Percentiles rank a stretch among this genome's conserved stretches.
These are phyloP conservation scores for Butastur rufipennis DNA, from an alignment of 2,113 vertebrate genomes.

Conservation along the genomic window DNA sequence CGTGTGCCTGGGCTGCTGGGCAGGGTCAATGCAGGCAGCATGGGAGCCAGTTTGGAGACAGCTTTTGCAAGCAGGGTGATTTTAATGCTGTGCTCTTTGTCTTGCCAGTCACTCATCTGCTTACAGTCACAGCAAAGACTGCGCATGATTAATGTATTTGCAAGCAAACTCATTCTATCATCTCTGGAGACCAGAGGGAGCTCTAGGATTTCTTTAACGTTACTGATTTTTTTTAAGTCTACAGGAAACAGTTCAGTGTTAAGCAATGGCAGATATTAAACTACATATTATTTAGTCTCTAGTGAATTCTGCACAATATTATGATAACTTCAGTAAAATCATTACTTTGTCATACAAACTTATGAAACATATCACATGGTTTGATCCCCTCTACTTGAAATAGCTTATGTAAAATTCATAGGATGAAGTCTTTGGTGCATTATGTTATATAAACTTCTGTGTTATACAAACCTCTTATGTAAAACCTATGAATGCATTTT, in stretches of 20 bases:
- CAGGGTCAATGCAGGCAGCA: background rate
- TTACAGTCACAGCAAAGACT: background rate
- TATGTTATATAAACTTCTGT: background rate
- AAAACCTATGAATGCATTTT: background rate
- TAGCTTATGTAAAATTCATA: background rate
- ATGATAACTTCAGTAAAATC: background rate
- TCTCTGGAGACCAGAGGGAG: background rate
- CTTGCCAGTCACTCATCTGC: background rate
- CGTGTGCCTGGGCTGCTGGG: rapidly evolving
- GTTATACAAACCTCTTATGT: background rate
- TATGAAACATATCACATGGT: background rate
- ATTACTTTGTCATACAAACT: background rate
- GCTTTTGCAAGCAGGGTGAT: background rate
- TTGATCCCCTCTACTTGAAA: background rate
- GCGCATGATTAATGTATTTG: background rate
- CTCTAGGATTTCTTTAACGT: background rate
- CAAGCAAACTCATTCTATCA: background rate
- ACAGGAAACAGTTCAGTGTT: background rate
- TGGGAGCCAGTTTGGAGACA: background rate
- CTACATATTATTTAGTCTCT: background rate
- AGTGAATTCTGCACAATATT: background rate
- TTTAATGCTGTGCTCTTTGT: background rate
- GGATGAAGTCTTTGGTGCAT: background rate
- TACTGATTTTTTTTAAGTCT: background rate
- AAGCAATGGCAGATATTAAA: background rate